These are phyloP conservation scores for Ophion ventricosus DNA, from an alignment of 2,888 invertebrate species.

Conservation along the genomic window DNA sequence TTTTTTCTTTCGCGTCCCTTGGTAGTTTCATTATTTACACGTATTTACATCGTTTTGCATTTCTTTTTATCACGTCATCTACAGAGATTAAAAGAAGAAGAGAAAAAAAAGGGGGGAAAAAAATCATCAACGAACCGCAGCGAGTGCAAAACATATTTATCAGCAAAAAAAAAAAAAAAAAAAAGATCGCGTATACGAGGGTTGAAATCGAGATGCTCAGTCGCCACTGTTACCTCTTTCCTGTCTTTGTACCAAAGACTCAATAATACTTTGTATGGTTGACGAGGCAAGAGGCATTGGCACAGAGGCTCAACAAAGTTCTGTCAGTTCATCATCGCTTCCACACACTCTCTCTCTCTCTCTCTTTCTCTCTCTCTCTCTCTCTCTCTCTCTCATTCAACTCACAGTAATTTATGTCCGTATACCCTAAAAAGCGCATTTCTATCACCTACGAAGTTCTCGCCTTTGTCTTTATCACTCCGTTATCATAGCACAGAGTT, in stretches of 20 bases:
- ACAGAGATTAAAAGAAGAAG: slow-evolving; percentile 66
- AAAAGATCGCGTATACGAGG: too few species aligned
- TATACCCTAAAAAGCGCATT: slow-evolving; percentile 58
- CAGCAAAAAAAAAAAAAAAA: slow-evolving; percentile 21
- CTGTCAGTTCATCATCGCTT: slow-evolving; percentile 9
- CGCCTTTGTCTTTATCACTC: slow-evolving; percentile 36
- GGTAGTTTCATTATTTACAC: slow-evolving; percentile 78
- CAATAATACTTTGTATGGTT: slow-evolving; percentile 22
- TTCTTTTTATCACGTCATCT: slow-evolving; percentile 65
- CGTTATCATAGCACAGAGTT: background rate
- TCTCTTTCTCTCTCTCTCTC: too few species aligned
- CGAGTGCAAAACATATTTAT: slow-evolving; percentile 35
- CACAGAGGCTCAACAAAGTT: slow-evolving; percentile 12
- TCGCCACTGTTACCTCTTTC: slow-evolving; percentile 12
- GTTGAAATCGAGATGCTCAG: slow-evolving; percentile 7
- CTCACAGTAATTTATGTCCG: slow-evolving; percentile 27
- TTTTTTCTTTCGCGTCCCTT: slow-evolving; percentile 32
- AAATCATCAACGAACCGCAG: slow-evolving; percentile 22
- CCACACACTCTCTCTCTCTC: too few species aligned
- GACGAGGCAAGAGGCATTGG: slow-evolving; percentile 14
- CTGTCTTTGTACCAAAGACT: slow-evolving; percentile 24
- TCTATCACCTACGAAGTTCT: slow-evolving; percentile 64
- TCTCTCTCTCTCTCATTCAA: slow-evolving; percentile 28
- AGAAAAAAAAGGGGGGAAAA: slow-evolving; percentile 70
- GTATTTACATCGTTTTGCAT: slow-evolving; percentile 77